Conservation (phyloP, 2,888 invertebrate species). For the Cataglyphis cursor region DNA sequence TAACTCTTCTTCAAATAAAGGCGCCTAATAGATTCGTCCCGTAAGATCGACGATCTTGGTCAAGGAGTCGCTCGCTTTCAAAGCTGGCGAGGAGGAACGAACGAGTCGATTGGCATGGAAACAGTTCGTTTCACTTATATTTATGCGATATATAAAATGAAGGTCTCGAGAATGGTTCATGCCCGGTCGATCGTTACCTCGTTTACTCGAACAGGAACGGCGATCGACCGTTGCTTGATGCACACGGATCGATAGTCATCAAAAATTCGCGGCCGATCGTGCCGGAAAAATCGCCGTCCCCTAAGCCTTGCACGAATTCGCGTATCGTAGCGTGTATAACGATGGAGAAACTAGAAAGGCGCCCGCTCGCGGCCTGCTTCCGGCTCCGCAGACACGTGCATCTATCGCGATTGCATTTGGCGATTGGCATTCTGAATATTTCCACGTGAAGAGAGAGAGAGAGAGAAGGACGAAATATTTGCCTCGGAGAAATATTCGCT, state of each 20-base stretch:
- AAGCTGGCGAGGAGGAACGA: constrained; percentile 35
- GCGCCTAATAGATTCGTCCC: constrained; percentile 32
- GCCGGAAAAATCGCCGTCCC: constrained; percentile 55
- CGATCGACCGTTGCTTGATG: constrained; percentile 50
- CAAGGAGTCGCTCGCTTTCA: constrained; percentile 50
- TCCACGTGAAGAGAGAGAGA: background rate
- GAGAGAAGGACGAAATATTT: background rate
- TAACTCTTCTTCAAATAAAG: constrained; percentile 15
- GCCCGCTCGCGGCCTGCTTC: constrained; percentile 57
- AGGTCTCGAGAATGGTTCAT: constrained; percentile 6
- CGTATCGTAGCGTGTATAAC: constrained; percentile 39
- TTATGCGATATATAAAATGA: constrained; percentile 34
- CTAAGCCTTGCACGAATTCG: constrained; percentile 67
- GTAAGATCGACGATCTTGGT: constrained; percentile 40
- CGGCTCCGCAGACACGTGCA: constrained; percentile 55
- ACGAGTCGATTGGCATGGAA: constrained; percentile 26
- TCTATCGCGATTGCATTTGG: constrained; percentile 44
- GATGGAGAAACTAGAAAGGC: constrained; percentile 59
- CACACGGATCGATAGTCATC: constrained; percentile 68
- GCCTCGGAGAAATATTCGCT: background rate
- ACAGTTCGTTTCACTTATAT: constrained; percentile 52
- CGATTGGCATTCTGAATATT: constrained; percentile 51
- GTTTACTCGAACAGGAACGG: constrained; percentile 49
- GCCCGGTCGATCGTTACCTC: constrained; percentile 6
- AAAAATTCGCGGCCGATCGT: constrained; percentile 67